Evolutionary conservation across 2,113 vertebrate species (phyloP).

Genomic region (Panthera leo): DNA sequence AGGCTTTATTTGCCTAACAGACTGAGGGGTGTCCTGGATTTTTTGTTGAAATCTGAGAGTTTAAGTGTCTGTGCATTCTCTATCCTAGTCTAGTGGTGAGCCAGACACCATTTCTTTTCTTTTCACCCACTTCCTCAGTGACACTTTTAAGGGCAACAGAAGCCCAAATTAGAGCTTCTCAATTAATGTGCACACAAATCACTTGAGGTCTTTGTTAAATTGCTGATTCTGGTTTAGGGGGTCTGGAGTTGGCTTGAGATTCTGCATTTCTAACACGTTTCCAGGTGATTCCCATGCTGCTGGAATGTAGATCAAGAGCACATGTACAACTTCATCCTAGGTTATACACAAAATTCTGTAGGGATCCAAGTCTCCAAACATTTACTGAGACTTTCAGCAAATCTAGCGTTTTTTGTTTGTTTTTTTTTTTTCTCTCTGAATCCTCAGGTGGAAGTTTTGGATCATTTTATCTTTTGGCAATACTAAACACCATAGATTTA

Average conservation of each 20-base stretch:
- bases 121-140: not conserved
- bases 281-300: not conserved
- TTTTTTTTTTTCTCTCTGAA: not conserved
- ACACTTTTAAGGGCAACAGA: not conserved
- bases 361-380: slow-evolving; percentile 8
- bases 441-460: slow-evolving; percentile 22
- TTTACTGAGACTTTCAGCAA: slow-evolving; percentile 28
- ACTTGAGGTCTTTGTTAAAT: not conserved
- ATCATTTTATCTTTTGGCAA: slow-evolving; percentile 35
- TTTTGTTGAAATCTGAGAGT: slow-evolving; percentile 26
- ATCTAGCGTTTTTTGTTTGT: not conserved
- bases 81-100: not conserved
- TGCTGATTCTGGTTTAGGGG: not conserved
- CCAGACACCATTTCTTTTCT: not conserved
- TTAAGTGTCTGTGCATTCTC: not conserved
- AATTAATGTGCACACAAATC: not conserved
- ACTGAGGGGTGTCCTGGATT: slow-evolving; percentile 3
- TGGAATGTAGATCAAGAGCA: not conserved
- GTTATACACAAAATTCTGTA: not conserved
- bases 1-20: slow-evolving; percentile 57
- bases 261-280: not conserved
- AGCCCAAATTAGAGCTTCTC: not conserved
- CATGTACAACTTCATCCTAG: not conserved
- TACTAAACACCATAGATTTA: not conserved
- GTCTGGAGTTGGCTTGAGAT: not conserved